phyloP scores from a whole-genome alignment of 2,888 invertebrate genomes.

The Trichacis sp. region DNA sequence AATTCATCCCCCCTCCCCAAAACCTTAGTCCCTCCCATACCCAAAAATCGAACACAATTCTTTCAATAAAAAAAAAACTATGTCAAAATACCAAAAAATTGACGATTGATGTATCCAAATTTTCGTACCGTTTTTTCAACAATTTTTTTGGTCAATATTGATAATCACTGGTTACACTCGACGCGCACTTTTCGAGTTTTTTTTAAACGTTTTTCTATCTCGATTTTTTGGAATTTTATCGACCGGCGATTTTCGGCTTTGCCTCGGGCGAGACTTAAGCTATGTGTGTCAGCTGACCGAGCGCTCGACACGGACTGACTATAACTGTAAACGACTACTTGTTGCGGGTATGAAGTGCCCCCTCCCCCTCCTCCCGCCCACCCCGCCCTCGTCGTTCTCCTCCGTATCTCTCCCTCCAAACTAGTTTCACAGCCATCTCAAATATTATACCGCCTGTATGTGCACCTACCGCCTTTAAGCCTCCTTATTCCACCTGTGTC shows the following conservation, averaged over 20 bases:
- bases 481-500: slow-evolving; percentile 32
- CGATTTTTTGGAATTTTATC: too few species aligned
- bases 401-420: slow-evolving; percentile 36
- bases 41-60: too few species aligned
- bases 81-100: too few species aligned
- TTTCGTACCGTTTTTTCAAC: neutral
- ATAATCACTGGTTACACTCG: slow-evolving; percentile 9
- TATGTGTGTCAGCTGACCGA: slow-evolving; percentile 64
- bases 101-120: too few species aligned
- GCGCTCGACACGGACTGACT: slow-evolving; percentile 69
- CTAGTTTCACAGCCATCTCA: slow-evolving; percentile 42
- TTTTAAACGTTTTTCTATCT: slow-evolving; percentile 3
- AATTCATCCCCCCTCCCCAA: too few species aligned
- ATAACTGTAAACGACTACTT: slow-evolving; percentile 69
- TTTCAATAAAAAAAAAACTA: too few species aligned
- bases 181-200: neutral
- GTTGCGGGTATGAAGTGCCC: slow-evolving; percentile 57
- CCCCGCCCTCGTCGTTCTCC: slow-evolving; percentile 35
- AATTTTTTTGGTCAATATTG: too few species aligned
- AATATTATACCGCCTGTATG: slow-evolving; percentile 42
- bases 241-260: slow-evolving; percentile 25
- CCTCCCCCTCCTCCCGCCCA: slow-evolving; percentile 41
- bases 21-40: too few species aligned
- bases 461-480: slow-evolving; percentile 9
- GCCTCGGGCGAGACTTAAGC: slow-evolving; percentile 19